Evolutionary conservation across 2,113 vertebrate species (phyloP), one percentile per base, ranked within the genome.

Genomic region (Lynx canadensis): DNA sequence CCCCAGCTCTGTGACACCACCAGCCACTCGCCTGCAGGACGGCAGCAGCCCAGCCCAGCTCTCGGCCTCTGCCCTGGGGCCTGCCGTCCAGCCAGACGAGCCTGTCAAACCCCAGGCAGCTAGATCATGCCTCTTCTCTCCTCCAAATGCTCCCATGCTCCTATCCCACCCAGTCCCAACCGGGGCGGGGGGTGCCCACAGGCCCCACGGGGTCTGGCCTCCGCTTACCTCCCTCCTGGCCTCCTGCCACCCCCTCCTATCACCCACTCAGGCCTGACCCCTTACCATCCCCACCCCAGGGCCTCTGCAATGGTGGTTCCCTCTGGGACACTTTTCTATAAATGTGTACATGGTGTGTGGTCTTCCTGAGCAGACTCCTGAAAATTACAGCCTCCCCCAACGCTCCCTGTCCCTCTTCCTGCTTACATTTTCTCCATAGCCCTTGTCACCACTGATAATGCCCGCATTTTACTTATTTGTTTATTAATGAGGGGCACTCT

Each of bases 161-260:
- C 23, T 31, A 13, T 25, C 23, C n/a, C 31, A 3, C 18, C 10
- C 3, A 55, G 31, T 63, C 83, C 76, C 87, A 29, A 14, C 0
- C 0, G 68, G 25, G n/a, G 68, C 0, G 68, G 25, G n/a, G 68
- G n/a, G 5, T 13, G 15, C 41, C n/a, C 27, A 12, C 5, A 29
- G 23, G 52, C 18, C 23, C 60, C n/a, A 7, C 0, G 0, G 2
- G 55, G 83, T 12, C 92, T 65, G 71, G 36, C 38, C 31, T 50
- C 14, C 16, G 19, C n/a, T 4, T 21, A 23, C 38, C 7, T 25
- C 16, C n/a, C 12, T n/a, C 9, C 8, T 57, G 31, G 3, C 19
- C 38, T n/a, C 84, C 65, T 14, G 1, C 31, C 73, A 63, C 11
- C 45, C 36, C 52, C 23, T 76, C 41, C 16, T 4, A 15, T 55